Evolutionary conservation across 2,113 vertebrate genomes (phyloP).

Genomic region (Eulemur rufifrons): DNA sequence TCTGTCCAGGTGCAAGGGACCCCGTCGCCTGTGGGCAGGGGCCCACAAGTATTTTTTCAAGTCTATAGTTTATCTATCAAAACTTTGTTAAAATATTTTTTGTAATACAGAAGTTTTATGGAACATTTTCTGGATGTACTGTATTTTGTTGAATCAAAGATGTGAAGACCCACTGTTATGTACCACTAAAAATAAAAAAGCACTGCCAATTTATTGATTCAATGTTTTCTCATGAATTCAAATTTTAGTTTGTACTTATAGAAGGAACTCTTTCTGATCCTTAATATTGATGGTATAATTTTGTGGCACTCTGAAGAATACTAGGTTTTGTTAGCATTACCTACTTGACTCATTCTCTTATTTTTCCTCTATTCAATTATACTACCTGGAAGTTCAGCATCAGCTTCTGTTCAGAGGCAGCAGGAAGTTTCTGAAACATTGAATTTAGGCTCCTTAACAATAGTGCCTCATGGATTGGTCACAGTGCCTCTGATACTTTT

Average conservation of each 20-base stretch:
- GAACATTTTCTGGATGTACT: neutral
- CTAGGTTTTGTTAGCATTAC: neutral
- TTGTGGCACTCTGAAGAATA: neutral
- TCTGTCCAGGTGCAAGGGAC: too few species aligned
- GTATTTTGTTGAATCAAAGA: slow-evolving; percentile 13
- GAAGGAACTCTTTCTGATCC: neutral
- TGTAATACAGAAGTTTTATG: neutral
- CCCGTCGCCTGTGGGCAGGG: too few species aligned
- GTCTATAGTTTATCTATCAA: neutral
- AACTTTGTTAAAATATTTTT: slow-evolving; percentile 2
- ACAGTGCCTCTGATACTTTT: neutral
- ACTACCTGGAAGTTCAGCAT: neutral
- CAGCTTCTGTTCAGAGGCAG: neutral
- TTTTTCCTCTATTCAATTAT: neutral
- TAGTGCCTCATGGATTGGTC: neutral
- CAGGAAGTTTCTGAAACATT: slow-evolving; percentile 32
- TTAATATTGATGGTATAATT: slow-evolving; percentile 6
- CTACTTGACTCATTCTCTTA: neutral
- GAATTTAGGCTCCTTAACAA: neutral
- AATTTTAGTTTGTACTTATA: neutral
- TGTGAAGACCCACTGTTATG: neutral
- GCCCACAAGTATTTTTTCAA: neutral
- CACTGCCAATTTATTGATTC: neutral
- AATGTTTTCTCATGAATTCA: neutral
- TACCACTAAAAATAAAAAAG: neutral